Evolutionary conservation across 2,888 invertebrate genomes (phyloP).

Genomic region (Acleris literana): DNA sequence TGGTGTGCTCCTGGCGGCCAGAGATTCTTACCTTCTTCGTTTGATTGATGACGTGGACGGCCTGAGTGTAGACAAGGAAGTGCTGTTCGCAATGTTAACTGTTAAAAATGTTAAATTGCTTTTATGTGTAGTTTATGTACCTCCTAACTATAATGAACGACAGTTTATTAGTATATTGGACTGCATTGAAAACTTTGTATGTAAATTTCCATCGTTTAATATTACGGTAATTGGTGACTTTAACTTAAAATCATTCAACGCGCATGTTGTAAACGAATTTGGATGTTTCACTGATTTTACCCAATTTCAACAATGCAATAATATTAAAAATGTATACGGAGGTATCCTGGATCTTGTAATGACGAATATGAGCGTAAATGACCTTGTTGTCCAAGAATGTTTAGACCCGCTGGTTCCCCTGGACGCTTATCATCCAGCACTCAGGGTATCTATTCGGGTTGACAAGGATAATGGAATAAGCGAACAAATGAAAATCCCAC

Average conservation of each 20-base stretch:
- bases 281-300: neutral
- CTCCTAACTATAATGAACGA: neutral
- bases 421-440: neutral
- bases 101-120: neutral
- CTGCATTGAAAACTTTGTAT: neutral
- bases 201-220: too few relatives aligned
- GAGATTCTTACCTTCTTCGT: too few relatives aligned
- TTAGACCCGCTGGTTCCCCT: neutral
- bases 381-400: too few relatives aligned
- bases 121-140: neutral
- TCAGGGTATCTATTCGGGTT: neutral
- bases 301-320: neutral
- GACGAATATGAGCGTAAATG: neutral
- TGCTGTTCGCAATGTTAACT: neutral
- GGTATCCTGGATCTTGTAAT: neutral
- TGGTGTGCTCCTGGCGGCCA: conserved; percentile 21
- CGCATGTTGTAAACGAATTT: too few relatives aligned
- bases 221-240: too few relatives aligned
- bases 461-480: neutral
- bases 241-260: too few relatives aligned
- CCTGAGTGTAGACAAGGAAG: neutral
- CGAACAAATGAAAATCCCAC: neutral
- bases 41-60: too few relatives aligned
- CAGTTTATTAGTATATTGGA: neutral
- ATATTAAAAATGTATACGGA: neutral